Percentiles rank a stretch among this genome's conserved stretches.
phyloP scores from a whole-genome alignment of 2,797 vertebrate genomes.

The Epinephelus awoara region DNA sequence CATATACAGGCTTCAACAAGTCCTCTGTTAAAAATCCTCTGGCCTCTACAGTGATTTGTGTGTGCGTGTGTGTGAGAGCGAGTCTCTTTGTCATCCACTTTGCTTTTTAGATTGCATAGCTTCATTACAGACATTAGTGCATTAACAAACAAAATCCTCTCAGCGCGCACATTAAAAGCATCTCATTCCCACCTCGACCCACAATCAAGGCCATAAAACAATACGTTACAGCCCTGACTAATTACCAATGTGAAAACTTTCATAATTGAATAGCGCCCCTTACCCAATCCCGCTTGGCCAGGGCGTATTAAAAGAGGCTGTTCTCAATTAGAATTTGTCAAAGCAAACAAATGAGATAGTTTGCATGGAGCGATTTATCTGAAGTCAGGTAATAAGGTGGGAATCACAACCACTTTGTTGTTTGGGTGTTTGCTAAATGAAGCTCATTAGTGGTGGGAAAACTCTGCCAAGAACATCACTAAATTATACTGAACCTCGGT shows the following conservation, averaged over 20 bases:
- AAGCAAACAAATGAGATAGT: constrained; percentile 78
- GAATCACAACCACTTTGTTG: constrained; percentile 61
- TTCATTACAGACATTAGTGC: constrained; percentile 78
- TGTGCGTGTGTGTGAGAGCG: background rate
- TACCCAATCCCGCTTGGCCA: constrained; percentile 70
- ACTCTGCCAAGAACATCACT: constrained; percentile 37
- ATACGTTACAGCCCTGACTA: constrained; percentile 79
- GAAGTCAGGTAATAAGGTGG: constrained; percentile 78
- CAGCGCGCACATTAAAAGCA: constrained; percentile 80
- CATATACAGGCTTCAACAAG: background rate
- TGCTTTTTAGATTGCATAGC: constrained; percentile 67
- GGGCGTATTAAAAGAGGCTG: constrained; percentile 65
- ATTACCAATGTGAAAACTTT: constrained; percentile 81
- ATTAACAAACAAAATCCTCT: constrained; percentile 79
- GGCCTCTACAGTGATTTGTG: constrained; percentile 17
- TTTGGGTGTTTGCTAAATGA: constrained; percentile 72
- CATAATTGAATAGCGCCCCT: constrained; percentile 78
- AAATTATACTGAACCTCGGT: constrained; percentile 44
- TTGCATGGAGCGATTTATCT: constrained; percentile 68
- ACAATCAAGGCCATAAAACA: constrained; percentile 77
- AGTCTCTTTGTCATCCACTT: constrained; percentile 58
- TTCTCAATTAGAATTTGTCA: constrained; percentile 78
- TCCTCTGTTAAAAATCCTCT: constrained; percentile 21
- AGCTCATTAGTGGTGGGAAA: constrained; percentile 60
- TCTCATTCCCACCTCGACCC: constrained; percentile 71